phyloP scores from a whole-genome alignment of 2,113 vertebrate genomes.

The Mirza zaza region DNA sequence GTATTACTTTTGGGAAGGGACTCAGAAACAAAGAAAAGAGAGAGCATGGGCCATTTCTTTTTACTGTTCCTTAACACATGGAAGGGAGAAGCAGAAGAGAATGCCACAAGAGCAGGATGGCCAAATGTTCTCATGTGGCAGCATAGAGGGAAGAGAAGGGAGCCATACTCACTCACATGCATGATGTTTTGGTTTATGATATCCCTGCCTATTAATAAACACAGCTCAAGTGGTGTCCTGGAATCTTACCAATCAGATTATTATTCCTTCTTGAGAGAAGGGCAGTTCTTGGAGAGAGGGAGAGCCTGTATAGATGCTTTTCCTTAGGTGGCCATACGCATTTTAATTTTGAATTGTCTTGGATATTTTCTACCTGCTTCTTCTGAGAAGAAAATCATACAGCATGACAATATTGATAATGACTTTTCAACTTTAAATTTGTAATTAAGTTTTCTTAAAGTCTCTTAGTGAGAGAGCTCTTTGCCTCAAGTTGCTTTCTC shows the following conservation, averaged over 20 bases:
- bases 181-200: neutral
- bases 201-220: neutral
- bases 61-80: neutral
- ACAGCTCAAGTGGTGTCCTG: neutral
- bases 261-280: neutral
- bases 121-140: neutral
- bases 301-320: neutral
- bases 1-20: neutral
- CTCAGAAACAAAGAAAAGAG: neutral
- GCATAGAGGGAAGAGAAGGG: neutral
- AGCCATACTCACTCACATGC: neutral
- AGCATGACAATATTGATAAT: neutral
- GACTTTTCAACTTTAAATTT: conserved; percentile 16
- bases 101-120: neutral
- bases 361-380: neutral
- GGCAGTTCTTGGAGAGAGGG: neutral
- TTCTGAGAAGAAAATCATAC: neutral
- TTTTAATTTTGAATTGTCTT: conserved; percentile 10
- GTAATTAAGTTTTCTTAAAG: neutral
- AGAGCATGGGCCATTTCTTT: neutral
- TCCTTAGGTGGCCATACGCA: neutral
- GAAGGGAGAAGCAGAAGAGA: conserved; percentile 6
- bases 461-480: neutral
- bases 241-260: neutral
- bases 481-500: neutral